Conservation (phyloP, 2,113 vertebrate species). For the Casuarius casuarius region DNA sequence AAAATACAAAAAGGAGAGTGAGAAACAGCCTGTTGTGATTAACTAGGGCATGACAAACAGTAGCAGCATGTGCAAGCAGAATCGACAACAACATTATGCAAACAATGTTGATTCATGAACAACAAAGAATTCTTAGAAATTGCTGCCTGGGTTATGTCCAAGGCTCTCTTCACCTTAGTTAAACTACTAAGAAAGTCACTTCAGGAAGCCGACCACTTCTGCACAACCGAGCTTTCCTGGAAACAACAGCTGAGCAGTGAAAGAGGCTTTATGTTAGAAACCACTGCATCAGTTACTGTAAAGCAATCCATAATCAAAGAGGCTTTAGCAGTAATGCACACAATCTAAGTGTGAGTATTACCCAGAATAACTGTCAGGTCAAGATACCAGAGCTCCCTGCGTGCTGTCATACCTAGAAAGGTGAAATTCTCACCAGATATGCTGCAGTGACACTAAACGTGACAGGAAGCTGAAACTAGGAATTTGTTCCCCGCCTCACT, state of each 20-base stretch:
- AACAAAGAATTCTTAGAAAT: constrained; percentile 60
- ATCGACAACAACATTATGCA: background rate
- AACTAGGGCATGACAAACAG: constrained; percentile 56
- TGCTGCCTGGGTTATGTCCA: constrained; percentile 24
- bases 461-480: background rate
- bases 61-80: constrained; percentile 34
- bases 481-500: background rate
- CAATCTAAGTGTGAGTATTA: background rate
- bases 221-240: background rate
- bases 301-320: background rate
- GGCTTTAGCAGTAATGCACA: background rate
- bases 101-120: background rate
- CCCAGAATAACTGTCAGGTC: background rate
- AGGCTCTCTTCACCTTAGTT: constrained; percentile 49
- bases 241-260: background rate
- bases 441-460: background rate
- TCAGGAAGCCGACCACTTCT: background rate
- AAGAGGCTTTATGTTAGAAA: background rate
- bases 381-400: background rate
- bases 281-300: background rate
- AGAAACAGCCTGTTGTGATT: constrained; percentile 39
- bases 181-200: constrained; percentile 44
- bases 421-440: background rate
- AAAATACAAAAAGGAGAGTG: background rate
- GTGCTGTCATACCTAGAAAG: background rate